A percentile compares a stretch with the other conserved stretches of the same genome.
phyloP scores from a whole-genome alignment of 1,140 invertebrate species.

The honey bee (Apis mellifera) region DNA sequence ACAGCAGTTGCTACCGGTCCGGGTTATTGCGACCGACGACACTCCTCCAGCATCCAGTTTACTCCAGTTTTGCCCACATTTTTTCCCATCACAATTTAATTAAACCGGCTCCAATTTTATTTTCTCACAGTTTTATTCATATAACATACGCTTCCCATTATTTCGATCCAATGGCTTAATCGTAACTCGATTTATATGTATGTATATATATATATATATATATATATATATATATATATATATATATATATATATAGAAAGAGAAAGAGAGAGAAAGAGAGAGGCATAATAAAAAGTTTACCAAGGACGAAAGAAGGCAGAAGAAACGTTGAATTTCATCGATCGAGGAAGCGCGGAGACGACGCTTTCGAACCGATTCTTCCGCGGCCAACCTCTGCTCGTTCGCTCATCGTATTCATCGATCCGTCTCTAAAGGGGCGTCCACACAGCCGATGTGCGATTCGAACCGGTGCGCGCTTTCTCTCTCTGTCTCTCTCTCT shows the following conservation, averaged over 20 bases:
- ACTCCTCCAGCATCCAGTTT: constrained; percentile 10
- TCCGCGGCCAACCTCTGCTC: neutral
- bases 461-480: neutral
- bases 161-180: too few relatives aligned
- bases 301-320: too few relatives aligned
- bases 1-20: constrained; percentile 3
- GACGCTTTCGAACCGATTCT: constrained; percentile 37
- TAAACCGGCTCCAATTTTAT: neutral
- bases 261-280: too few relatives aligned
- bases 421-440: constrained; percentile 55
- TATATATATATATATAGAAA: too few relatives aligned
- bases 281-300: neutral
- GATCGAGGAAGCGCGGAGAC: constrained; percentile 7
- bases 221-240: too few relatives aligned
- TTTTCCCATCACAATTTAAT: too few relatives aligned
- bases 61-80: neutral
- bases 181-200: too few relatives aligned
- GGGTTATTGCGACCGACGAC: neutral
- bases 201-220: too few relatives aligned
- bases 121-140: too few relatives aligned
- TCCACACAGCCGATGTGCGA: constrained; percentile 37
- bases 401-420: constrained; percentile 40
- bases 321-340: constrained; percentile 19
- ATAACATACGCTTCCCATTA: too few relatives aligned
- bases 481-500: neutral